Evolutionary conservation across 2,797 vertebrate genomes (phyloP), one percentile per base, ranked within the genome.

Genomic region (Sebastes elongatus): DNA sequence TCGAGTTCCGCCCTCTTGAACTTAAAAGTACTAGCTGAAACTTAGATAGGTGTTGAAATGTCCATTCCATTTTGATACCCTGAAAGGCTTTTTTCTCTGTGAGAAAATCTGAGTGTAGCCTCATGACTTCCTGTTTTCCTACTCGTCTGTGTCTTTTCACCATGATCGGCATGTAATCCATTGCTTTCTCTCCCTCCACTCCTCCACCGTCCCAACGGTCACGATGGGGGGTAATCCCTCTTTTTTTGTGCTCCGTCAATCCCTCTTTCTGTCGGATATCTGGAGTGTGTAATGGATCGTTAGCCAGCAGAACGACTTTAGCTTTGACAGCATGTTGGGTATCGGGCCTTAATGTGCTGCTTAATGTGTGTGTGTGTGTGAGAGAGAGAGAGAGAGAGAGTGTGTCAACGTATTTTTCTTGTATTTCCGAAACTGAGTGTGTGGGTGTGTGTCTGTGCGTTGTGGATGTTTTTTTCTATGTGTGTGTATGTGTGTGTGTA

Each of bases 281-380:
- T 77, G 61, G 38, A 90, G 81, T 86, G 79, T 92, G 93, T 93
- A 92, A 93, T 92, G 89, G 86, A 92, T 93, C 82, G 86, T 92
- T 91, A 94, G 91, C 86, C 85, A 90, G 89, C 85, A 88, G 86
- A 90, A 92, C 76, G 76, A 85, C 91, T 89, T 91, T 78, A 81
- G 83, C 90, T 91, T 86, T 85, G 84, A 85, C 87, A 84, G 83
- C 86, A 63, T 87, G 82, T 88, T 80, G 78, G 77, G 73, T 80
- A 84, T 76, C 30, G 11, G 71, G 74, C 78, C 73, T 82, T 89
- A 89, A 92, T 92, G 78, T 89, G 73, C 63, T 78, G 49, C 78
- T 77, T 85, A 82, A 80, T 85, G 77, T 85, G 71, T 74, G 68
- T 71, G 18, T 81, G 76, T 76, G 62, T 82, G 69, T 71, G 64